Base-by-base conservation (phyloP, 2,888 invertebrate species). In the Mesorhabditis sp. region DNA sequence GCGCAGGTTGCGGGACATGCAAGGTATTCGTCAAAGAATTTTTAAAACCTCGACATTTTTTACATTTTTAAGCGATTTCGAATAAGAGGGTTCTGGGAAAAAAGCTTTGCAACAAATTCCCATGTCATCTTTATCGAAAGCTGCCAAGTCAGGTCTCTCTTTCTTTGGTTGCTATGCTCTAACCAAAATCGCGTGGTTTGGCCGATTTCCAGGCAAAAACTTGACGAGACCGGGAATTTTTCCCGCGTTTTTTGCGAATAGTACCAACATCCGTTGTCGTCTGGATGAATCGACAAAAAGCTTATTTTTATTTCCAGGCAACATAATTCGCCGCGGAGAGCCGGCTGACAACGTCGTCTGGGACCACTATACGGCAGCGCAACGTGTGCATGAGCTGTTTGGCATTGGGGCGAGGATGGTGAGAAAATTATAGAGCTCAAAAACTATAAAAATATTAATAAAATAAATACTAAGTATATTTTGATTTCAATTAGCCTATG, bases 331-430 rank as follows among this genome's bases (percentile, higher is more conserved):
- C 58, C 58, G 58, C n/a, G 58, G 58, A 2, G 58, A 50, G 2
- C 10, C 10, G 10, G 7, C 58, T n/a, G 58, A 50, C n/a, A 28
- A 28, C 28, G 58, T 50, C 10, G 10, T 50, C 58, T 50, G 58
- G 58, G 58, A 50, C n/a, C 58, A 50, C 2, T 50, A 50, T 50
- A 50, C 58, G n/a, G 58, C 58, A 50, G 58, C 58, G n/a, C 58
- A 50, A n/a, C 7, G n/a, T 13, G 58, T 50, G n/a, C 58, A 50
- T 50, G 58, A 50, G 58, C 58, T 50, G 58, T 50, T 13, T 50
- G 58, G 58, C 7, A 50, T 50, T 50, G 58, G 10, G 58, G 10
- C 58, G 7, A 50, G 58, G n/a, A 13, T 50, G 7, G 58, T 50
- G n/a, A 50, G 58, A 13, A n/a, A 50, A n/a, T 10, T 28, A 28